Conservation (phyloP, 2,113 vertebrate species). For the Pontoporia blainvillei region DNA sequence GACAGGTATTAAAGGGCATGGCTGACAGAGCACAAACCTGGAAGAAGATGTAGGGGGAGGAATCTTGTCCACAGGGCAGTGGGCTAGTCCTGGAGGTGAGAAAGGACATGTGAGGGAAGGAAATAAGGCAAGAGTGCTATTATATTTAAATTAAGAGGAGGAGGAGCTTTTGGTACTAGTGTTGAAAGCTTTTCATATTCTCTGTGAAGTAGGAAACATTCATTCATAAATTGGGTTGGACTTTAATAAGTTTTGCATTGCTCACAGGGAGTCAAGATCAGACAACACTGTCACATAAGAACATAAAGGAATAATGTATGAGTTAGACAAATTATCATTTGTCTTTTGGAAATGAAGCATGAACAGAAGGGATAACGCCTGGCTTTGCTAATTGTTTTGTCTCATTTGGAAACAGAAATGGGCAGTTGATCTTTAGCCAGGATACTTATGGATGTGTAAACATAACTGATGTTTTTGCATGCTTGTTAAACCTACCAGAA, state of each 20-base stretch:
- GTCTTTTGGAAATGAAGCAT: conserved; percentile 55
- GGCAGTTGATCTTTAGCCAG: conserved; percentile 46
- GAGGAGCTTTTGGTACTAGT: neutral
- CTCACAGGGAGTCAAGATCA: neutral
- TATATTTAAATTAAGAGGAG: neutral
- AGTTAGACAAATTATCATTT: conserved; percentile 53
- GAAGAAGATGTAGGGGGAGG: neutral
- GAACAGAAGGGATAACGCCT: conserved; percentile 27
- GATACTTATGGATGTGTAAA: neutral
- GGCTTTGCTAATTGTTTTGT: conserved; percentile 62
- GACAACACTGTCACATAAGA: neutral
- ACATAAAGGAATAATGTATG: neutral
- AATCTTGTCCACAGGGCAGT: neutral
- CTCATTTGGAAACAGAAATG: conserved; percentile 26
- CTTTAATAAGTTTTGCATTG: conserved; percentile 9
- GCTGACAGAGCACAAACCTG: neutral
- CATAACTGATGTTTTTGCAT: neutral
- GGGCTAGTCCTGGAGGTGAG: neutral
- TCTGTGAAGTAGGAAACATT: conserved; percentile 25
- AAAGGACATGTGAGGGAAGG: neutral
- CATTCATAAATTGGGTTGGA: conserved; percentile 17
- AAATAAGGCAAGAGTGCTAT: neutral
- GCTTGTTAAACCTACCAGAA: conserved; percentile 50
- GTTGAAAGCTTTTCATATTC: neutral
- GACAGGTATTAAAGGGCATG: neutral